Base-by-base conservation (phyloP, 2,113 vertebrate genomes). In the Bubo scandiacus region DNA sequence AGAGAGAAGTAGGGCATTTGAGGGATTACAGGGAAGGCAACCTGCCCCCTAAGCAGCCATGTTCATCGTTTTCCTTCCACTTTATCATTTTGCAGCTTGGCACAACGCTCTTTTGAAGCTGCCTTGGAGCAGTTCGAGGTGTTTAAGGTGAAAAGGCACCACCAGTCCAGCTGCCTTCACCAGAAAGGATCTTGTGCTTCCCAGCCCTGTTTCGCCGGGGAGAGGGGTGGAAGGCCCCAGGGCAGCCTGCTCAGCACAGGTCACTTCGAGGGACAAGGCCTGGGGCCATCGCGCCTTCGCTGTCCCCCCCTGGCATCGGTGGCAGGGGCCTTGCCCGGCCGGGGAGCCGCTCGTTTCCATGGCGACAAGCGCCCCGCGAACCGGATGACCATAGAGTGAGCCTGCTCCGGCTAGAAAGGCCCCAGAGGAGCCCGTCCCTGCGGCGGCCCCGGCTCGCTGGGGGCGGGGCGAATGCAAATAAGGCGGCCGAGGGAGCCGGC, bases 361-460 rank as follows among this genome's bases (percentile, higher is more conserved):
- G 66, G 79, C 34, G 32, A 88, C 61, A 2, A 61, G 62, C 32
- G 9, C 34, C 22, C 11, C 9, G 13, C 40, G 1, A 3, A 5
- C 34, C 30, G 23, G 23, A 0, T 1, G 2, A 42, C 11, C 93
- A 47, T 10, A 55, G 47, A 19, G 36, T 2, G 10, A 0, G 2
- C 8, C 30, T 1, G 8, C 13, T 20, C 20, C 4, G 52, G 8
- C 55, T 47, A 59, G 57, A 71, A 20, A 4, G 38, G 22, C 32
- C 20, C 5, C 1, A 2, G 6, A 10, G 21, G 22, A 19, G 52
- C 20, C 9, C 12, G 4, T 5, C n/a, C 15, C 27, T 1, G 13
- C 42, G 9, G 30, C 1, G 16, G 54, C 20, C 1, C 9, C 5
- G 0, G 3, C 0, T 4, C 9, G 4, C 9, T 3, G 57, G 3